Evolutionary conservation across 2,888 invertebrate genomes (phyloP), one percentile per base, ranked within the genome.

Genomic region (Carterocephalus palaemon): DNA sequence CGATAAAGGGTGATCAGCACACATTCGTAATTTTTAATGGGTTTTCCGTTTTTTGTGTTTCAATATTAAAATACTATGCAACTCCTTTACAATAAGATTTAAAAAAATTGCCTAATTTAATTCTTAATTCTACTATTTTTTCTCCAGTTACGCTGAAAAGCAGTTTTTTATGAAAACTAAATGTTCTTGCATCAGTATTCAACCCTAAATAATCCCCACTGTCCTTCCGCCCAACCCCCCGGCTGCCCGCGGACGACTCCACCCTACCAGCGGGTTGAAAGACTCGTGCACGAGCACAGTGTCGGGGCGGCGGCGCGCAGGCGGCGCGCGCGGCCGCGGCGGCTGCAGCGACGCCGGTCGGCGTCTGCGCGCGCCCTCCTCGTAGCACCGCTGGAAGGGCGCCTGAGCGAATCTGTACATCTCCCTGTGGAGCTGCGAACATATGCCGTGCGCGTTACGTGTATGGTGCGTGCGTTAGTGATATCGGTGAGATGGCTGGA

Each of bases 381-480:
- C 52, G 17, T 29, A 45, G 7, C 26, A 22, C 23, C 4, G 22
- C 8, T 51, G 47, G 47, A 48, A 49, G 9, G 67, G 67, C 39
- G 54, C 64, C 52, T 67, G 67, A 36, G 67, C 71, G 54, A 70
- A 70, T 38, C 61, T 66, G 71, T 80, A 74, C 49, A 83, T 56
- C 64, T 83, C 82, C 57, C 69, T 74, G 77, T 85, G 81, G 51
- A 84, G 63, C 84, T 85, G 77, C 39, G 67, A 58, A 60, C 52
- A 56, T 42, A 46, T 34, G 36, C 47, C 24, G 42, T 17, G 45
- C 42, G 41, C 16, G 48, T 38, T 36, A 23, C 15, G 10, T n/a
- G 13, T n/a, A n/a, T n/a, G n/a, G n/a, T n/a, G n/a, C n/a, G n/a
- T n/a, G n/a, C n/a, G n/a, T n/a, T n/a, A n/a, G n/a, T n/a, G n/a